Conservation (phyloP, 2,888 invertebrate genomes). For the Graphium colonna region DNA sequence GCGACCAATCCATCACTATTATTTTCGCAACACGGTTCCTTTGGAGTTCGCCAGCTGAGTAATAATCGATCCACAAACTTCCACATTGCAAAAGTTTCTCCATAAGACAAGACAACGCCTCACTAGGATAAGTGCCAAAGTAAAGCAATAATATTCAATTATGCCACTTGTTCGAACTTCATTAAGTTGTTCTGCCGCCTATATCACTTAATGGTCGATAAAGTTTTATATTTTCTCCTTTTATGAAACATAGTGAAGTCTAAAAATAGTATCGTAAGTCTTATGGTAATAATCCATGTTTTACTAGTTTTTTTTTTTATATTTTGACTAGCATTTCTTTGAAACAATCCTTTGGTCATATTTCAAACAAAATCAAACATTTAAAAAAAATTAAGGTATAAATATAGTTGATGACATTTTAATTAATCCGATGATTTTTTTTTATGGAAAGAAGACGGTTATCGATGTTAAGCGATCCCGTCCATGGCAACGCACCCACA, state of each 20-base stretch:
- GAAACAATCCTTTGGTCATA: neutral
- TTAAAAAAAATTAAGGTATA: neutral
- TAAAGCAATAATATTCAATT: slow-evolving; percentile 17
- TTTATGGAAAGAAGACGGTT: too few species aligned
- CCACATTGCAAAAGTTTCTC: slow-evolving; percentile 12
- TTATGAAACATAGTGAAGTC: neutral
- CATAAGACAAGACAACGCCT: slow-evolving; percentile 4
- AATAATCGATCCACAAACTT: slow-evolving; percentile 3
- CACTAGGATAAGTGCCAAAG: slow-evolving; percentile 8
- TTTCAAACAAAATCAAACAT: neutral
- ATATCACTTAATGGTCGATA: neutral
- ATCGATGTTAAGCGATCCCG: too few species aligned
- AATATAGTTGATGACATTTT: too few species aligned
- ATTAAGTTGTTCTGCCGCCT: neutral
- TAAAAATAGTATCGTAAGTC: neutral
- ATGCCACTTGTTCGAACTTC: slow-evolving; percentile 8
- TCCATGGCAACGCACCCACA: too few species aligned
- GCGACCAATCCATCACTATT: neutral
- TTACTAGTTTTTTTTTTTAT: too few species aligned
- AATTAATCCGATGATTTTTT: too few species aligned
- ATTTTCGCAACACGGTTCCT: neutral
- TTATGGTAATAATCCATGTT: neutral
- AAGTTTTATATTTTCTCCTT: neutral
- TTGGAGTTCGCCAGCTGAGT: neutral
- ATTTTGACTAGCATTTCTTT: too few species aligned